Evolutionary conservation across 2,888 invertebrate species (phyloP).

Genomic region (Lacanobia wlatinum): DNA sequence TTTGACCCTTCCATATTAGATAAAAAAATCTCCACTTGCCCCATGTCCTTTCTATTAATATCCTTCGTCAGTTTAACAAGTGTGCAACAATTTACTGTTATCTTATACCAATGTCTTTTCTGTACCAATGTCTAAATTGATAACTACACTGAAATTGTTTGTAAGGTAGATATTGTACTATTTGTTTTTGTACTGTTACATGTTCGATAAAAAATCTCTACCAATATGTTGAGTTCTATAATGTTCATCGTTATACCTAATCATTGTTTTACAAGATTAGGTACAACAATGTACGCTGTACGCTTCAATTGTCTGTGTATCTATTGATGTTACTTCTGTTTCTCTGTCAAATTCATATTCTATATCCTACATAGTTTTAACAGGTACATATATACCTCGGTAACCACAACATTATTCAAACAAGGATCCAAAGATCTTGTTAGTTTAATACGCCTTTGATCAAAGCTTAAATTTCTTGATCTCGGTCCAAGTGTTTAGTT

Average conservation of each 20-base stretch:
- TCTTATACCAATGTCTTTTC: too few species aligned
- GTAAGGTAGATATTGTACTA: not conserved
- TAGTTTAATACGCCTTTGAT: slow-evolving; percentile 57
- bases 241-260: not conserved
- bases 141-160: not conserved
- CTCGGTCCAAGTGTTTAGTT: slow-evolving; percentile 47
- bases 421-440: slow-evolving; percentile 46
- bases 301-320: not conserved
- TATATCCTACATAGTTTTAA: not conserved
- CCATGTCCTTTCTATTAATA: not conserved
- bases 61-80: not conserved
- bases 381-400: not conserved
- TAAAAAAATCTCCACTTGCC: not conserved
- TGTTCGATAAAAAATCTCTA: too few species aligned
- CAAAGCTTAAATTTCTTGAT: slow-evolving; percentile 53
- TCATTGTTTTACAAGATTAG: not conserved
- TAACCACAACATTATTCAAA: slow-evolving; percentile 30
- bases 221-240: not conserved
- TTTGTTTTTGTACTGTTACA: not conserved
- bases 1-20: not conserved
- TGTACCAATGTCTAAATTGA: not conserved
- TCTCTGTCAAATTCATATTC: not conserved
- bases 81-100: not conserved
- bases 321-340: not conserved
- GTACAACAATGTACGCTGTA: not conserved